phyloP scores from a whole-genome alignment of 2,113 vertebrate species.

The Calonectris borealis region DNA sequence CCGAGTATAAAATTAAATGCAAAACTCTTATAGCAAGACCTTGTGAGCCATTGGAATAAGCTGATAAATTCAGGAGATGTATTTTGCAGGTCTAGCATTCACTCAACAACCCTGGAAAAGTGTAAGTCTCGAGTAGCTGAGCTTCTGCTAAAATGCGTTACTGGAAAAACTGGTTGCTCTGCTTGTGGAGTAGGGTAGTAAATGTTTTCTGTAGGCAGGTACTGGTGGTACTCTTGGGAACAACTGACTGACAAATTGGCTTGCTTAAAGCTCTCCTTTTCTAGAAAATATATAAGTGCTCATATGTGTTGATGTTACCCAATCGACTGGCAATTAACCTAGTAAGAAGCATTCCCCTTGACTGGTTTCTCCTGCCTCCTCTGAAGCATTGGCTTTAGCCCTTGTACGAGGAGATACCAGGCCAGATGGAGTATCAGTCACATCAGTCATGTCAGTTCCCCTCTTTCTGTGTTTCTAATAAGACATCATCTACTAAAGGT shows the following conservation, averaged over 20 bases:
- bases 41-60: not conserved
- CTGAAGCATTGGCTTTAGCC: not conserved
- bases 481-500: not conserved
- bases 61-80: not conserved
- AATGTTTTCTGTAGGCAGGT: not conserved
- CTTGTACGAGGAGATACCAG: not conserved
- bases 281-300: not conserved
- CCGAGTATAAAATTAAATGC: not conserved
- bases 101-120: not conserved
- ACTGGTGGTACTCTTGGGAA: not conserved
- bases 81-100: not conserved
- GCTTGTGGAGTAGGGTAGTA: not conserved
- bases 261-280: not conserved
- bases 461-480: not conserved
- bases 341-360: not conserved
- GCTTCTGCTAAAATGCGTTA: not conserved
- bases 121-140: not conserved
- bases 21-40: not conserved
- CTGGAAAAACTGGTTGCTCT: not conserved
- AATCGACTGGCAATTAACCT: not conserved
- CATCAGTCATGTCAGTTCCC: not conserved
- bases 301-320: not conserved
- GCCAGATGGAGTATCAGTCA: fast-evolving
- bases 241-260: not conserved
- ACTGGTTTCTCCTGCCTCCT: not conserved